These are phyloP conservation scores for Heliconius eleuchia DNA, from an alignment of 1,140 invertebrate genomes.

Conservation along the genomic window DNA sequence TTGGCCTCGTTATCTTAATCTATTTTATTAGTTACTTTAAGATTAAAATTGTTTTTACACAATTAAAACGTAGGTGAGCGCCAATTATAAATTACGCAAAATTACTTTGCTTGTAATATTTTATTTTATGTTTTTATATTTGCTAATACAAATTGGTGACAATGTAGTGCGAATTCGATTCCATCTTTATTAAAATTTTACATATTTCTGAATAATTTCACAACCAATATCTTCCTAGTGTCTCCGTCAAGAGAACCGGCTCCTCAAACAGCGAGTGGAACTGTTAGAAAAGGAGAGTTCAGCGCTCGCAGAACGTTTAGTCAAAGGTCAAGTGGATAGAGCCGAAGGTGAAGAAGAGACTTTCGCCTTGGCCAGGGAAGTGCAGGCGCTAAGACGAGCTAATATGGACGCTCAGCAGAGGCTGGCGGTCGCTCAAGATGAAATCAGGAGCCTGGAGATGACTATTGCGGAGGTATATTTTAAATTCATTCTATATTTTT, in stretches of 20 bases:
- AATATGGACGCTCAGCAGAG: conserved; percentile 89
- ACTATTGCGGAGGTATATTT: conserved; percentile 64
- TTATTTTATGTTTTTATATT: too few species aligned
- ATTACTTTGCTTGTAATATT: too few species aligned
- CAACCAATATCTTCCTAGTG: conserved; percentile 83
- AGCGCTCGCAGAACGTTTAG: conserved; percentile 94
- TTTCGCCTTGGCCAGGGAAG: conserved; percentile 82
- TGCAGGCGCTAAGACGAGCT: conserved; percentile 58
- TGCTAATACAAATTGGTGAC: too few species aligned
- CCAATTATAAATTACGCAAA: too few species aligned
- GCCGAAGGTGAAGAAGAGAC: conserved; percentile 95
- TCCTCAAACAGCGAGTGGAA: conserved; percentile 96
- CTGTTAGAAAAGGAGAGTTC: conserved; percentile 95
- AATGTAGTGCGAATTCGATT: background rate
- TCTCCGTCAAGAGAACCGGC: conserved; percentile 96
- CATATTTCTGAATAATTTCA: background rate
- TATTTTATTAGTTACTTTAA: too few species aligned
- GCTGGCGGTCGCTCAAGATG: conserved; percentile 91
- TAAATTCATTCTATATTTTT: background rate
- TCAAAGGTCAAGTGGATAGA: conserved; percentile 96
- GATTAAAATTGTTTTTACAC: too few species aligned
- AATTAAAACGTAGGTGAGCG: too few species aligned
- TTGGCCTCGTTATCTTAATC: too few species aligned
- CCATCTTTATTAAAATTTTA: background rate
- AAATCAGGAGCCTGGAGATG: conserved; percentile 85